These are phyloP conservation scores for Dyspetes luteomarginatus DNA, from an alignment of 2,888 invertebrate species.

Conservation along the genomic window DNA sequence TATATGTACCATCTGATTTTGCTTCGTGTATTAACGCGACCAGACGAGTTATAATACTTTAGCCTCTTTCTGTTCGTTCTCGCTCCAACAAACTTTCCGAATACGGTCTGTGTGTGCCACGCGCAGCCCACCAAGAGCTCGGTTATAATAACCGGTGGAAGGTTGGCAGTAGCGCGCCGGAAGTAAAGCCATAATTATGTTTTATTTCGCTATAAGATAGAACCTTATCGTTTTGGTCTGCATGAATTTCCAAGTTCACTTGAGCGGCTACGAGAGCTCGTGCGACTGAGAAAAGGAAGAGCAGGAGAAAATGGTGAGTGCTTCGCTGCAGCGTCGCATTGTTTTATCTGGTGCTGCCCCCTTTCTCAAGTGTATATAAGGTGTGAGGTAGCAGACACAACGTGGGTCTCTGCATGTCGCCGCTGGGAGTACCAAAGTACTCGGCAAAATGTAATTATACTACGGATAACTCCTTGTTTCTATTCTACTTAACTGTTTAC, in stretches of 20 bases:
- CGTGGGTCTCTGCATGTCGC: constrained; percentile 29
- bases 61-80: constrained; percentile 48
- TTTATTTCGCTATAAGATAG: constrained; percentile 59
- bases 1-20: constrained; percentile 58
- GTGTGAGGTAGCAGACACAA: constrained; percentile 45
- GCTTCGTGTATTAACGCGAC: constrained; percentile 58
- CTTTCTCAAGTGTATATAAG: constrained; percentile 35
- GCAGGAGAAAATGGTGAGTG: constrained; percentile 30
- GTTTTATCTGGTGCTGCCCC: constrained; percentile 52
- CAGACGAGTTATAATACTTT: constrained; percentile 60
- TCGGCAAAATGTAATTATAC: constrained; percentile 67
- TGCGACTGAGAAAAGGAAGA: constrained; percentile 10
- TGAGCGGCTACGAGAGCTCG: constrained; percentile 41
- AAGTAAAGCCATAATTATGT: constrained; percentile 60
- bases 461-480: constrained; percentile 65
- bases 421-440: constrained; percentile 57
- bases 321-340: constrained; percentile 42
- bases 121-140: constrained; percentile 9
- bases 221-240: constrained; percentile 61
- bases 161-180: constrained; percentile 2
- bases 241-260: constrained; percentile 60
- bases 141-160: constrained; percentile 22
- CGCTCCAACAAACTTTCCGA: constrained; percentile 59
- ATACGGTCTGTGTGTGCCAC: constrained; percentile 39
- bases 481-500: constrained; percentile 61